Conservation (phyloP, 2,888 invertebrate species). For the Drosophila leonis region DNA sequence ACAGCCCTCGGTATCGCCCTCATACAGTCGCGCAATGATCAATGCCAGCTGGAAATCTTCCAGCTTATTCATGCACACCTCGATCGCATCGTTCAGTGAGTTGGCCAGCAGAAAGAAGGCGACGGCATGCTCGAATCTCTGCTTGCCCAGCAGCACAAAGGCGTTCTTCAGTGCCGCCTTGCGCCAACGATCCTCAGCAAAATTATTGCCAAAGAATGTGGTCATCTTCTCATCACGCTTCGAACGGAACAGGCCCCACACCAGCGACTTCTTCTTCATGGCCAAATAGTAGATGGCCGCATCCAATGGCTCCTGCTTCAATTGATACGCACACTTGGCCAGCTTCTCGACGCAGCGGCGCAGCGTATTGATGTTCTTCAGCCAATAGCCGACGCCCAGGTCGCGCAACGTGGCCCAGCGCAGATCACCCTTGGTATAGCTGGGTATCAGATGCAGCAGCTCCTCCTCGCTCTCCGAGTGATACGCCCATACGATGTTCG, state of each 20-base stretch:
- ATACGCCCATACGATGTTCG: slow-evolving; percentile 99
- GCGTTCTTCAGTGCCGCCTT: slow-evolving; percentile 99
- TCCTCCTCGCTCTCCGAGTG: slow-evolving; percentile 99
- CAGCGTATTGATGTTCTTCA: slow-evolving; percentile 93
- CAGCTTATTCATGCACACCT: slow-evolving; percentile 93
- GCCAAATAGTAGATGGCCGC: slow-evolving; percentile 98
- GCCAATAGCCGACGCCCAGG: slow-evolving; percentile 98
- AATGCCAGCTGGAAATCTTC: slow-evolving; percentile 98
- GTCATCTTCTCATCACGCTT: slow-evolving; percentile 96
- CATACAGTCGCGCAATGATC: slow-evolving; percentile 96
- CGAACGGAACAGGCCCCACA: slow-evolving; percentile 97
- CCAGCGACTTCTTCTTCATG: slow-evolving; percentile 98
- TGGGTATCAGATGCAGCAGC: slow-evolving; percentile 94
- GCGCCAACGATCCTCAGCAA: slow-evolving; percentile 96
- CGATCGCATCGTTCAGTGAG: slow-evolving; percentile 97
- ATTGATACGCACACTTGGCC: slow-evolving; percentile 96
- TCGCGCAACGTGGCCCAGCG: slow-evolving; percentile 96
- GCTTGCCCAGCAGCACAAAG: slow-evolving; percentile 97
- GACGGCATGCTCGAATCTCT: slow-evolving; percentile 98
- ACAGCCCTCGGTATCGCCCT: slow-evolving; percentile 86
- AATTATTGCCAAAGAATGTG: slow-evolving; percentile 97
- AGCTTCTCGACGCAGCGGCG: slow-evolving; percentile 95
- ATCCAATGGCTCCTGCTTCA: slow-evolving; percentile 97
- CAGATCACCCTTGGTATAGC: slow-evolving; percentile 92
- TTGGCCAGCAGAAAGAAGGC: slow-evolving; percentile 99